Percentiles rank a stretch among this genome's conserved stretches.
These are phyloP conservation scores for Limanda limanda DNA, from an alignment of 2,113 vertebrate species.

Conservation along the genomic window DNA sequence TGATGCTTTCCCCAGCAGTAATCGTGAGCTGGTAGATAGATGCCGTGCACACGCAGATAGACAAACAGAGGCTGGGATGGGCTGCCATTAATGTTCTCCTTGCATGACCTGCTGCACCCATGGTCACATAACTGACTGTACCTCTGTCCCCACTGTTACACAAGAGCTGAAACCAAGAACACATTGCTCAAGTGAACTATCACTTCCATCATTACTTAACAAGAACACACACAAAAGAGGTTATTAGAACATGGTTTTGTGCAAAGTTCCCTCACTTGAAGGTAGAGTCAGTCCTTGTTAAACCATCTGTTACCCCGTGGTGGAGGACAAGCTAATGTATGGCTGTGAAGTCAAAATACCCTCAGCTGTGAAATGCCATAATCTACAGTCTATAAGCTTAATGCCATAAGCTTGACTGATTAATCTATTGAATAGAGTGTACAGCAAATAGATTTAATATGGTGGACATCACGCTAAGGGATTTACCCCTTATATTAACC, in stretches of 20 bases:
- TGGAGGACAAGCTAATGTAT: conserved; percentile 36
- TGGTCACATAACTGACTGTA: conserved; percentile 9
- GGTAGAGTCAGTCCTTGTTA: conserved; percentile 1
- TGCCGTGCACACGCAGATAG: conserved; percentile 33
- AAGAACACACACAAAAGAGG: neutral
- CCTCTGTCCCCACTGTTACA: conserved; percentile 7
- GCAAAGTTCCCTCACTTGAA: neutral
- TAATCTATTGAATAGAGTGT: conserved; percentile 64
- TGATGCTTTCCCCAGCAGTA: conserved; percentile 50
- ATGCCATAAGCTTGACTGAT: conserved; percentile 60
- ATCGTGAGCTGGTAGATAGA: conserved; percentile 65
- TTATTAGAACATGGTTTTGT: neutral
- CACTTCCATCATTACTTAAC: neutral
- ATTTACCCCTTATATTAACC: conserved; percentile 63
- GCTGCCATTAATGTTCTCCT: conserved; percentile 26
- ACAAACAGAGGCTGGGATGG: conserved; percentile 32
- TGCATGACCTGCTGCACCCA: conserved; percentile 28
- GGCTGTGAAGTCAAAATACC: conserved; percentile 35
- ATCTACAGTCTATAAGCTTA: conserved; percentile 62
- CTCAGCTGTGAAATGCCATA: conserved; percentile 42
- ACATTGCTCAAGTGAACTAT: neutral
- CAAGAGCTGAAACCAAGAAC: neutral
- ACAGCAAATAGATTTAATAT: conserved; percentile 67
- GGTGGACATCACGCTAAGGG: conserved; percentile 63
- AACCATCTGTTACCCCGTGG: neutral